phyloP scores from a whole-genome alignment of 2,797 vertebrate genomes.

The Gallinago nigripennis region DNA sequence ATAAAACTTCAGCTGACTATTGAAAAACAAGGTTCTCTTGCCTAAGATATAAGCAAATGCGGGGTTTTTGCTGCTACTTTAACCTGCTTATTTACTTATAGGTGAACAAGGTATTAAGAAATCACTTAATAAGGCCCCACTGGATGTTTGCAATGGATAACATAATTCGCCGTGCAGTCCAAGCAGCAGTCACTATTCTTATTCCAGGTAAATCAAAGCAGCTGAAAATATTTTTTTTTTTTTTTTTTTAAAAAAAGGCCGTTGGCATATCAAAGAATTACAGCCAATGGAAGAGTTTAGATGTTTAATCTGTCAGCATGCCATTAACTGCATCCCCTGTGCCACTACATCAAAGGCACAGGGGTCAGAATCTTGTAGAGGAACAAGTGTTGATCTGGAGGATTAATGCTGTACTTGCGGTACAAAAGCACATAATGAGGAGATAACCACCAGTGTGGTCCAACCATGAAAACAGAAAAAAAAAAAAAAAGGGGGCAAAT shows the following conservation, averaged over 20 bases:
- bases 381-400: neutral
- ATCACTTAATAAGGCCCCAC: constrained; percentile 92
- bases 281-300: neutral
- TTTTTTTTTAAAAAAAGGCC: neutral
- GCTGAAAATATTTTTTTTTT: neutral
- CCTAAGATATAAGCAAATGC: neutral
- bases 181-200: constrained; percentile 92
- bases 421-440: neutral
- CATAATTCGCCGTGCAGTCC: constrained; percentile 92
- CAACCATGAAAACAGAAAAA: neutral
- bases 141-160: constrained; percentile 99
- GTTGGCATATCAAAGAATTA: neutral
- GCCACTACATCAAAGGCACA: neutral
- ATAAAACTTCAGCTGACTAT: neutral
- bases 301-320: neutral
- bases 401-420: neutral
- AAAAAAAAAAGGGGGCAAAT: neutral
- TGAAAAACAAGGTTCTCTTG: neutral
- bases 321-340: neutral
- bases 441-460: neutral
- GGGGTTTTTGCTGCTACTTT: neutral
- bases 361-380: neutral
- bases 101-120: constrained; percentile 93
- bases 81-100: constrained; percentile 60
- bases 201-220: constrained; percentile 84